phyloP scores from a whole-genome alignment of 2,113 vertebrate genomes.

The Oryzias javanicus region DNA sequence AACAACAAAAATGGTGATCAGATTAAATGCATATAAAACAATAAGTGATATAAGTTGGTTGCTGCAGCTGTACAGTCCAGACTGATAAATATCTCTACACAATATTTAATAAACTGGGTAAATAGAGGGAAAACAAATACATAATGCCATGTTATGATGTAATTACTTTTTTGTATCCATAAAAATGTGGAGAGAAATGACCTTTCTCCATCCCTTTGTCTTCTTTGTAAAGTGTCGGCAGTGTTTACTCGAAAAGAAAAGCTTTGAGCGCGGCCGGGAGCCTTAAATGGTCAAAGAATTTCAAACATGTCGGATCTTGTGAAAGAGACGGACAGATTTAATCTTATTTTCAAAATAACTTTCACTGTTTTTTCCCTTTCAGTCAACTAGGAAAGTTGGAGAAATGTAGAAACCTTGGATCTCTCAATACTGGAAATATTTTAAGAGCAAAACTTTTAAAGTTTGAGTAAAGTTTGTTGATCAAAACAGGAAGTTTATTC shows the following conservation, averaged over 20 bases:
- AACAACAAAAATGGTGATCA: conserved; percentile 19
- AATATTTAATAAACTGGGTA: neutral
- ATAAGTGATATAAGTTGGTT: conserved; percentile 17
- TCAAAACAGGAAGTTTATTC: too few species aligned
- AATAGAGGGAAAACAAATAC: neutral
- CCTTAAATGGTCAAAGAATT: conserved; percentile 42
- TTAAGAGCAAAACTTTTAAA: too few species aligned
- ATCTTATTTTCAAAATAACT: too few species aligned
- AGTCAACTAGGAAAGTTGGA: conserved; percentile 1
- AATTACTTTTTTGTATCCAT: neutral
- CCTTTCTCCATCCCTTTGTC: neutral
- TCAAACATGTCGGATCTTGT: conserved; percentile 31
- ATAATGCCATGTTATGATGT: neutral
- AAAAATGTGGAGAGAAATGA: neutral
- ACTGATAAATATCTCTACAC: conserved; percentile 9
- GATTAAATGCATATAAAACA: conserved; percentile 8
- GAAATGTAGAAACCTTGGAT: neutral
- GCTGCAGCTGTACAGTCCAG: conserved; percentile 11
- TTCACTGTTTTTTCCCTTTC: neutral
- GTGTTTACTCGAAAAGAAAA: conserved; percentile 27
- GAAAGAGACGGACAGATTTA: conserved; percentile 15
- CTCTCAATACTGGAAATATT: too few species aligned
- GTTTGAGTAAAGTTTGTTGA: too few species aligned
- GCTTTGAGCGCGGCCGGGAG: conserved; percentile 16
- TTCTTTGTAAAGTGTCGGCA: conserved; percentile 17